phyloP scores from a whole-genome alignment of 2,113 vertebrate species.

The Elgaria multicarinata region DNA sequence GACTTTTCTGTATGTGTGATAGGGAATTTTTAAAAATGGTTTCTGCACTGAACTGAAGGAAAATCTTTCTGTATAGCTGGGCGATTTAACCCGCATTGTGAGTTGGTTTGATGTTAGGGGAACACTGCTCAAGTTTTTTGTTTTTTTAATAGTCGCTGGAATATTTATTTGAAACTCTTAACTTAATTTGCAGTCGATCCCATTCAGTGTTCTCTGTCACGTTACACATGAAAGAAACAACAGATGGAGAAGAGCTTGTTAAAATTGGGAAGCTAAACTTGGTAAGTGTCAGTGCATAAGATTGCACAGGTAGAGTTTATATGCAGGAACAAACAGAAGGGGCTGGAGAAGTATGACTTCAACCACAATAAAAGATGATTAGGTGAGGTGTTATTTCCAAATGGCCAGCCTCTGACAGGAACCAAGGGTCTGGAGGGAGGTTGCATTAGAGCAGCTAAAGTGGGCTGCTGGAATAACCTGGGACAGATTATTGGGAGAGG shows the following conservation, averaged over 20 bases:
- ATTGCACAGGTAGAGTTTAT: neutral
- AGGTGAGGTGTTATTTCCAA: neutral
- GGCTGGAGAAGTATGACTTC: neutral
- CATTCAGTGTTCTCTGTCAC: conserved; percentile 97
- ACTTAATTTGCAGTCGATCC: conserved; percentile 86
- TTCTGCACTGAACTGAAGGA: neutral
- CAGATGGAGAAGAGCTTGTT: conserved; percentile 96
- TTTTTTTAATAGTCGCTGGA: neutral
- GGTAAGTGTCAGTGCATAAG: conserved; percentile 82
- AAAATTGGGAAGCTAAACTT: conserved; percentile 98
- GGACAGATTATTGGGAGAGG: neutral
- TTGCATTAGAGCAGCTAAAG: neutral
- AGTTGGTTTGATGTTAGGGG: neutral
- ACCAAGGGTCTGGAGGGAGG: neutral
- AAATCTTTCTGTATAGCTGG: neutral
- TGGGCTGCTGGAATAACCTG: neutral
- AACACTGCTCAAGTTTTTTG: neutral
- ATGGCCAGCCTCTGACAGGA: neutral
- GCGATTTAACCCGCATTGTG: neutral
- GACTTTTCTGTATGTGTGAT: neutral
- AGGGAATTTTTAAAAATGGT: neutral
- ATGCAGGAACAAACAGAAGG: neutral
- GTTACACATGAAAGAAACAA: conserved; percentile 97
- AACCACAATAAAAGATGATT: neutral
- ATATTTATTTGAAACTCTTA: conserved; percentile 28